These are phyloP conservation scores for Diaphora mendica DNA, from an alignment of 2,888 invertebrate genomes.

Conservation along the genomic window DNA sequence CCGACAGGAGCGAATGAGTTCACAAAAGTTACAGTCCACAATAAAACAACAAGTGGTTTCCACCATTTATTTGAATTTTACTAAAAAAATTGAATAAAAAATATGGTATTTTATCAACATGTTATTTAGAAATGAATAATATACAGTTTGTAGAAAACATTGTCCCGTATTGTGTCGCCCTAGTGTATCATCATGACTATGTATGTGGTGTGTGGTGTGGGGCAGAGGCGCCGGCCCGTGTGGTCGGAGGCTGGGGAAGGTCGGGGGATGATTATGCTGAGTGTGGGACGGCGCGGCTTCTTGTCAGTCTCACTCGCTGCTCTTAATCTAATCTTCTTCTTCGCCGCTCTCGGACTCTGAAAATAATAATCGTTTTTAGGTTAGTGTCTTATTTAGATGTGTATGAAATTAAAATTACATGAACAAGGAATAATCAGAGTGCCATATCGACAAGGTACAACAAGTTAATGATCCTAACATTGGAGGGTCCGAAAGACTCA, in stretches of 20 bases:
- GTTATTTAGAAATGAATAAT: conserved; percentile 84
- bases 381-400: neutral
- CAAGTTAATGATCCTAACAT: conserved; percentile 44
- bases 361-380: conserved; percentile 33
- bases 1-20: conserved; percentile 32
- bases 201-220: conserved; percentile 54
- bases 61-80: conserved; percentile 85
- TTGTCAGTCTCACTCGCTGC: conserved; percentile 84
- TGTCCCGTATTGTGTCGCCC: conserved; percentile 61
- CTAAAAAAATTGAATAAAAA: conserved; percentile 87
- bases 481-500: conserved; percentile 70
- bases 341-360: conserved; percentile 85
- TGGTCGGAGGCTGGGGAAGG: conserved; percentile 24
- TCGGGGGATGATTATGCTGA: conserved; percentile 44
- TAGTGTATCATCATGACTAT: conserved; percentile 54
- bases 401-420: neutral
- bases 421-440: conserved; percentile 64
- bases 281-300: conserved; percentile 56
- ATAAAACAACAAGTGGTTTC: conserved; percentile 66
- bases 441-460: conserved; percentile 75
- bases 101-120: conserved; percentile 85
- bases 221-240: conserved; percentile 47
- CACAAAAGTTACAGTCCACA: conserved; percentile 37
- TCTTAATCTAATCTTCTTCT: conserved; percentile 84
- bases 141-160: conserved; percentile 81